A percentile compares a stretch with the other conserved stretches of the same genome.
These are phyloP conservation scores for Eulimnadia texana DNA, from an alignment of 1,140 invertebrate genomes.

Conservation along the genomic window DNA sequence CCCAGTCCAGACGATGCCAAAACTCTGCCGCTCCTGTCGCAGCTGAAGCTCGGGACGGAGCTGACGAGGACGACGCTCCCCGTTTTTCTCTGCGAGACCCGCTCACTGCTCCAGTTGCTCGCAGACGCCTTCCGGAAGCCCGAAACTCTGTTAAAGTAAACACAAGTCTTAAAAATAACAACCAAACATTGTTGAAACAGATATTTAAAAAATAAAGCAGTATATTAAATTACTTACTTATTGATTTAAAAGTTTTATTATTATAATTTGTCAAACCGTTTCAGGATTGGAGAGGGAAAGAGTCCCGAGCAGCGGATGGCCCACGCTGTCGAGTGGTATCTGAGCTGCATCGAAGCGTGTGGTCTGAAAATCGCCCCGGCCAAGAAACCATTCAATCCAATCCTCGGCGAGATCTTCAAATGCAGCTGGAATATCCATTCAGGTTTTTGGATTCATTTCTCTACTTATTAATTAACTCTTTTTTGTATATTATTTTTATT, in stretches of 20 bases:
- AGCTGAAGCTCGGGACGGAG: constrained; percentile 42
- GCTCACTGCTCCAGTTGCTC: constrained; percentile 10
- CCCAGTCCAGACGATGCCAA: not conserved
- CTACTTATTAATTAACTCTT: too few relatives aligned
- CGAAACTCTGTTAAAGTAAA: constrained; percentile 11
- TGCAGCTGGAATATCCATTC: constrained; percentile 35
- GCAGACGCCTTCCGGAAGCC: constrained; percentile 11
- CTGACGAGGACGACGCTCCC: constrained; percentile 26
- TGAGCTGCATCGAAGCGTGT: constrained; percentile 11
- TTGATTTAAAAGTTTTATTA: not conserved
- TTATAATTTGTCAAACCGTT: not conserved
- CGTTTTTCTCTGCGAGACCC: constrained; percentile 10
- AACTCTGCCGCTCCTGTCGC: constrained; percentile 33
- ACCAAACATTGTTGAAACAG: too few relatives aligned
- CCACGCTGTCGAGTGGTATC: constrained; percentile 11
- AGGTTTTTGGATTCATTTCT: not conserved
- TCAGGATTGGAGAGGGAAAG: constrained; percentile 1
- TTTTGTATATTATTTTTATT: too few relatives aligned
- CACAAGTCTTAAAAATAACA: not conserved
- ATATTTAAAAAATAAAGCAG: too few relatives aligned
- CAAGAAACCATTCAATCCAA: constrained; percentile 43
- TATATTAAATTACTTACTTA: not conserved
- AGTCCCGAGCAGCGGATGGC: not conserved
- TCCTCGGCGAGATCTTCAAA: constrained; percentile 39
- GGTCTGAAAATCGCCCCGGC: constrained; percentile 26